Evolutionary conservation across 35 echinoderm and acorn worm species (phyloP).

Genomic region (Acanthaster planci): DNA sequence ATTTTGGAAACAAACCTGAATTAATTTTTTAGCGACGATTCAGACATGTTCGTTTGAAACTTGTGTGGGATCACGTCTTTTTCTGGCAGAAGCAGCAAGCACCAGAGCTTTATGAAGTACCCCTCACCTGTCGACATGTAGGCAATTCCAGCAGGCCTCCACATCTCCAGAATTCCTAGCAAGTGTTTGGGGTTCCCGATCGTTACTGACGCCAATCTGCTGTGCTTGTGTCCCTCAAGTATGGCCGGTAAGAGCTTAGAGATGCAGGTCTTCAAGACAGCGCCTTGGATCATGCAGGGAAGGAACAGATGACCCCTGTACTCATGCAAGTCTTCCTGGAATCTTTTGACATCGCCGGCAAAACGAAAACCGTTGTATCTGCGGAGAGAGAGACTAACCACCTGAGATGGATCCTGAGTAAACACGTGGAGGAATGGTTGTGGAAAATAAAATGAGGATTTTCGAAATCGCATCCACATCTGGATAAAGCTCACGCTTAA

Average conservation of each 20-base stretch:
- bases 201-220: no score
- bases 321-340: neutral
- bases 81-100: no score
- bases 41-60: no score
- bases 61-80: no score
- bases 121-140: neutral
- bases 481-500: no score
- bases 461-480: no score
- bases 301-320: slow-evolving; percentile 9
- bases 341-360: neutral
- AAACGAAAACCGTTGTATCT: neutral
- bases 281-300: neutral
- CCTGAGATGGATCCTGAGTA: no score
- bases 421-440: no score
- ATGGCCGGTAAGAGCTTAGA: neutral
- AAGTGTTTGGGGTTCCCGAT: neutral
- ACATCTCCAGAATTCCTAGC: neutral
- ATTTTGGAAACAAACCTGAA: no score
- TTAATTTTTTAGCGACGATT: no score
- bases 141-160: neutral
- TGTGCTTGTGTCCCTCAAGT: neutral
- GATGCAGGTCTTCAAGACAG: neutral
- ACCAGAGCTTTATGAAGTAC: no score
- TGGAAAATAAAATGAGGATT: no score
- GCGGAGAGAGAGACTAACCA: neutral